These are phyloP conservation scores for Crotalus helleri DNA, from an alignment of 2,113 vertebrate genomes.

Conservation along the genomic window DNA sequence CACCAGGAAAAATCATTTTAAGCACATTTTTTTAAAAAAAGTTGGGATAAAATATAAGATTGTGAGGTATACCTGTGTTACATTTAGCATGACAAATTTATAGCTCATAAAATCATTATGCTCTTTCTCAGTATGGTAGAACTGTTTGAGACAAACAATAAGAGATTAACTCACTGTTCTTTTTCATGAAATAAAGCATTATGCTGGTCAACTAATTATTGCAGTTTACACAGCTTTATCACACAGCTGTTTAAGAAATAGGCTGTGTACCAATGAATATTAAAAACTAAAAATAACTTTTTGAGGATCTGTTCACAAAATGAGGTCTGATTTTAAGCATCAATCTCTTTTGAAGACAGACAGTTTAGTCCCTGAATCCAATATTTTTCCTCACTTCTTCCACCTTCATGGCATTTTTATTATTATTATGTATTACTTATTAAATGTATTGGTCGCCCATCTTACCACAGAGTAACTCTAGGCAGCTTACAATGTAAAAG, in stretches of 20 bases:
- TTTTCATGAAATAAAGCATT: background rate
- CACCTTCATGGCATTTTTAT: background rate
- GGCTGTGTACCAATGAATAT: background rate
- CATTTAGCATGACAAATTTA: background rate
- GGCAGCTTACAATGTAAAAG: background rate
- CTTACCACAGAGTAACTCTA: background rate
- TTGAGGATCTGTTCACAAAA: background rate
- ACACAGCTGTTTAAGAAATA: background rate
- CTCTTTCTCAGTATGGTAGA: background rate
- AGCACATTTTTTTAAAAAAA: background rate
- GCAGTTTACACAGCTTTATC: background rate
- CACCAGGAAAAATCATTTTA: background rate
- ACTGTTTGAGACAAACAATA: background rate
- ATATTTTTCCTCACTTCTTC: background rate
- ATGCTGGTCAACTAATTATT: background rate
- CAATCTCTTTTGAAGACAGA: background rate
- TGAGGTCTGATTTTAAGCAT: background rate
- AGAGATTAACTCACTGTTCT: background rate
- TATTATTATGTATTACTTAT: background rate
- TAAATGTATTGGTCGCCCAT: background rate
- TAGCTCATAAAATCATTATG: background rate
- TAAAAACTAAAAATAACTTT: background rate
- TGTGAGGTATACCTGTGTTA: background rate
- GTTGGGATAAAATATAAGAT: background rate
- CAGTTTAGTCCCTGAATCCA: background rate